Evolutionary conservation across 35 echinoderm and acorn worm species (phyloP).

Genomic region (Stichopus chloronotus): DNA sequence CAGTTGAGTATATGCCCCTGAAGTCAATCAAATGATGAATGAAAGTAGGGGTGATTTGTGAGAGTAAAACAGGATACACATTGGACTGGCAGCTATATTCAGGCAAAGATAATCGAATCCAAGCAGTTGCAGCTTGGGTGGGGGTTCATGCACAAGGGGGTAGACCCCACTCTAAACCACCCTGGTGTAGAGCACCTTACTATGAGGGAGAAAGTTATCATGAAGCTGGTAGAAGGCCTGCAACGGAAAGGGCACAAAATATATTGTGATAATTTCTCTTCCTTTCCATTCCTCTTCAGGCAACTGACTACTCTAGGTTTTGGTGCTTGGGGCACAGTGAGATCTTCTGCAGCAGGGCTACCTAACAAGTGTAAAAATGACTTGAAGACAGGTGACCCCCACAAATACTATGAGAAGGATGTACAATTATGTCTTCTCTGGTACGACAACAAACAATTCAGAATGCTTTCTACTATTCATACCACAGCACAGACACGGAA

Average conservation of each 20-base stretch:
- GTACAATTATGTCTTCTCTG: constrained; percentile 21
- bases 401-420: constrained; percentile 13
- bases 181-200: background rate
- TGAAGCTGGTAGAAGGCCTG: background rate
- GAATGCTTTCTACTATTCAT: background rate
- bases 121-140: background rate
- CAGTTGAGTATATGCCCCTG: constrained; percentile 51
- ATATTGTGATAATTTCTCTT: constrained; percentile 44
- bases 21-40: constrained; percentile 16
- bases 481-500: background rate
- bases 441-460: constrained; percentile 44
- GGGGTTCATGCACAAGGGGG: background rate
- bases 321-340: constrained; percentile 17
- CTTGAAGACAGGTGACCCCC: constrained; percentile 18
- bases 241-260: constrained; percentile 32
- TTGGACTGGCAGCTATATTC: constrained; percentile 22
- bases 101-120: background rate
- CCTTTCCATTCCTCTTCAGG: constrained; percentile 25
- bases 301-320: constrained; percentile 15
- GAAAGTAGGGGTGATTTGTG: constrained; percentile 31
- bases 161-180: constrained; percentile 2
- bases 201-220: constrained; percentile 9
- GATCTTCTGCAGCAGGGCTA: background rate
- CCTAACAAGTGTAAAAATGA: background rate
- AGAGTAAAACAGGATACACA: constrained; percentile 29